Conservation (phyloP, 2,113 vertebrate genomes). For the Eretmochelys imbricata region DNA sequence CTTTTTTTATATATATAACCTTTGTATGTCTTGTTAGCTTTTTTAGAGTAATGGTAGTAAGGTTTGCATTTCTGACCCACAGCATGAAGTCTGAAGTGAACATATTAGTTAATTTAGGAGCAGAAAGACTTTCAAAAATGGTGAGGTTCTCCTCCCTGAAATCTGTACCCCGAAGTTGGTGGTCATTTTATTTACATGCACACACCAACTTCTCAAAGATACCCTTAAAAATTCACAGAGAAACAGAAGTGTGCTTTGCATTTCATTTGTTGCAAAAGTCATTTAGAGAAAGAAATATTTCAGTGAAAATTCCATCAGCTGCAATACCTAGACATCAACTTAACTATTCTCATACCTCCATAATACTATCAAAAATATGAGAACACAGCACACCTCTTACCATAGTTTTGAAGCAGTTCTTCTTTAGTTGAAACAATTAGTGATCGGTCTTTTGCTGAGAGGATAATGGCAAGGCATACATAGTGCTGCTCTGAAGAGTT, state of each 20-base stretch:
- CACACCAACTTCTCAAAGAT: fast-evolving
- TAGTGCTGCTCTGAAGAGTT: conserved; percentile 97
- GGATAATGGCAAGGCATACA: conserved; percentile 92
- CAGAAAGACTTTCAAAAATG: neutral
- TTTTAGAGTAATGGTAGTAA: neutral
- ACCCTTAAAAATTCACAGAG: neutral
- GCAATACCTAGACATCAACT: neutral
- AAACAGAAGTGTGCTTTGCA: neutral
- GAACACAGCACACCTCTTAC: conserved; percentile 61
- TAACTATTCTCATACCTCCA: neutral
- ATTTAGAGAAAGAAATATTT: neutral
- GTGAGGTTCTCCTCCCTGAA: fast-evolving
- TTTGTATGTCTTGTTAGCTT: neutral
- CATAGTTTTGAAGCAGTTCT: conserved; percentile 93
- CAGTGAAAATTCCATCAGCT: fast-evolving
- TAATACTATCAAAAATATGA: neutral
- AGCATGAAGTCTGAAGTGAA: neutral
- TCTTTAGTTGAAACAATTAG: conserved; percentile 97
- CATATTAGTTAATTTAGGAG: neutral
- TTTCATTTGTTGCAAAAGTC: neutral
- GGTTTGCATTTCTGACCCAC: neutral
- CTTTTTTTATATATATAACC: neutral
- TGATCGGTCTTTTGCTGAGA: conserved; percentile 92
- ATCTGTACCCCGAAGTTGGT: neutral
- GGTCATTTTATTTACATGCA: neutral